Conservation (phyloP, 2,888 invertebrate genomes). For the Lordiphosa fenestrarum region DNA sequence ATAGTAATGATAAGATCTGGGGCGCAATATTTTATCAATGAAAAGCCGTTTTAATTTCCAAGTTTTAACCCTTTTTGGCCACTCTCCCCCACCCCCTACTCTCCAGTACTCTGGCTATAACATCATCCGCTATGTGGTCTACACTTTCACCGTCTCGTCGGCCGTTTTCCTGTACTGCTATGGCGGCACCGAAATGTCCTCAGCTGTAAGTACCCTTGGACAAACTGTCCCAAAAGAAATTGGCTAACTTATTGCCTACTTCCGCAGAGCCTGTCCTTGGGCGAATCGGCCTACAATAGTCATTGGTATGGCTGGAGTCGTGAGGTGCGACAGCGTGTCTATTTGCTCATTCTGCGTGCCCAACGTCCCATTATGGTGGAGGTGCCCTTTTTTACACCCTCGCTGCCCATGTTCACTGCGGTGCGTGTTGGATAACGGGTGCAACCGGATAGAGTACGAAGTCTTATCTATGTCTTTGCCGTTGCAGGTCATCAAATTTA, state of each 20-base stretch:
- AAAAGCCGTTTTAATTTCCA: too few relatives aligned
- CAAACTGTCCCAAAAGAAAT: background rate
- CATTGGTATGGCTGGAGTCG: constrained; percentile 53
- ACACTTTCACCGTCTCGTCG: constrained; percentile 43
- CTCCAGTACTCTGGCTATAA: constrained; percentile 57
- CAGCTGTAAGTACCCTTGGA: constrained; percentile 37
- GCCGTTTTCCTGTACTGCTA: constrained; percentile 54
- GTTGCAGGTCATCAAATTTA: constrained; percentile 60
- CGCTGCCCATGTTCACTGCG: constrained; percentile 41
- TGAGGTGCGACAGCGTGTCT: constrained; percentile 45
- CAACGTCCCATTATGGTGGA: constrained; percentile 47
- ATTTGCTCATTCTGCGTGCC: constrained; percentile 49
- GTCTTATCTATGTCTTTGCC: background rate
- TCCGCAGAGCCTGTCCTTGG: constrained; percentile 48
- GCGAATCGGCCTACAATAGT: constrained; percentile 57
- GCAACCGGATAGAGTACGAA: too few relatives aligned
- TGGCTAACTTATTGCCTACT: too few relatives aligned
- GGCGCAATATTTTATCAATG: too few relatives aligned
- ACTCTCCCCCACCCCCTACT: background rate
- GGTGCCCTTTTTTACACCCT: constrained; percentile 57
- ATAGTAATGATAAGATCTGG: too few relatives aligned
- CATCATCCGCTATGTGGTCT: constrained; percentile 58
- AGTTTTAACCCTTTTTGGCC: too few relatives aligned
- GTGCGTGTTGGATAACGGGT: constrained; percentile 23
- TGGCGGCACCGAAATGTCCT: constrained; percentile 55